Conservation (phyloP, 2,888 invertebrate genomes). For the Campoplex nolae region DNA sequence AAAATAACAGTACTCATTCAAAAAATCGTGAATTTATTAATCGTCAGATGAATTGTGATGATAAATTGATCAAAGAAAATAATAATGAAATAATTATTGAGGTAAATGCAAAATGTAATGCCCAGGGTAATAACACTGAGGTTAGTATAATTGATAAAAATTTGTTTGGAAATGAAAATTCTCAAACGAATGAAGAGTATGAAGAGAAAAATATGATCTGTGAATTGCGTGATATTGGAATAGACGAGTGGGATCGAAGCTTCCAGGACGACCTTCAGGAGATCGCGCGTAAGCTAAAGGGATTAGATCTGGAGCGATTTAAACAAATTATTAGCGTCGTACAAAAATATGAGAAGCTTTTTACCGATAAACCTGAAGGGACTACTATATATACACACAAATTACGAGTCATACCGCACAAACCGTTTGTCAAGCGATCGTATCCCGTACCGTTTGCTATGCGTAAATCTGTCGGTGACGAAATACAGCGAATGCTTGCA, state of each 20-base stretch:
- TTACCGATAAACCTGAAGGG: constrained; percentile 13
- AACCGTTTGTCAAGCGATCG: constrained; percentile 65
- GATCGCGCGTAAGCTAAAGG: constrained; percentile 51
- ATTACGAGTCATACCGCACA: constrained; percentile 9
- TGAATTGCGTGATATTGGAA: background rate
- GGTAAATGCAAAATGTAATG: no score
- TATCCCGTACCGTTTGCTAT: constrained; percentile 71
- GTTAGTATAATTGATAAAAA: no score
- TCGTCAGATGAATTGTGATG: no score
- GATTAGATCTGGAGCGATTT: background rate
- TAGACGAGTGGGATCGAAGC: background rate
- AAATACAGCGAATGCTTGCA: constrained; percentile 71
- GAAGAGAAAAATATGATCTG: background rate
- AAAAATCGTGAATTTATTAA: background rate
- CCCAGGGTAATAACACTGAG: no score
- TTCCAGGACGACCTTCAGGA: constrained; percentile 18
- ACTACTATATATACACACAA: constrained; percentile 29
- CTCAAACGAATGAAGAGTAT: background rate
- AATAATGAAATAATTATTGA: no score
- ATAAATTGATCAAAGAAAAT: no score
- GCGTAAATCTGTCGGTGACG: constrained; percentile 59
- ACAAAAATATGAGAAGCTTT: constrained; percentile 30
- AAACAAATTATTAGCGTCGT: background rate
- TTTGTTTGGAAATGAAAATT: no score
- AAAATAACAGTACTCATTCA: background rate